Evolutionary conservation across 2,113 vertebrate species (phyloP).

Genomic region (Pardalotus punctatus): DNA sequence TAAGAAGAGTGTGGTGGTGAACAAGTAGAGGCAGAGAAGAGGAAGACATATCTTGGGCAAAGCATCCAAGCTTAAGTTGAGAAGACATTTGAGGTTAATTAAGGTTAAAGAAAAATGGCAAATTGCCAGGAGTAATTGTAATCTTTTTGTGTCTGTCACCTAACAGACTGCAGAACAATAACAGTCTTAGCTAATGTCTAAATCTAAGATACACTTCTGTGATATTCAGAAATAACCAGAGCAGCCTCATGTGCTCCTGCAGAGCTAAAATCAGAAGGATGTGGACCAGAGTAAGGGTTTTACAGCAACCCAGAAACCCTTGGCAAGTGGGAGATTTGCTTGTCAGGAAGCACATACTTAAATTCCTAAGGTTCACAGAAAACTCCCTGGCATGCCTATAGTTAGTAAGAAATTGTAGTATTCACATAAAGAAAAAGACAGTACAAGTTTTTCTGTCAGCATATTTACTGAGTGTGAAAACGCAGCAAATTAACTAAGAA

Average conservation of each 20-base stretch:
- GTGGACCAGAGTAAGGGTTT: background rate
- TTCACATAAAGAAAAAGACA: background rate
- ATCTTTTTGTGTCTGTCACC: background rate
- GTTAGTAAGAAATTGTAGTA: background rate
- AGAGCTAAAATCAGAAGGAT: background rate
- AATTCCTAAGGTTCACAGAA: background rate
- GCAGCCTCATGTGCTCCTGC: background rate
- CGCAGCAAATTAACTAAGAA: background rate
- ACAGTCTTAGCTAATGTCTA: background rate
- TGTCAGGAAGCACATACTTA: background rate
- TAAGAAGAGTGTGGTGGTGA: background rate
- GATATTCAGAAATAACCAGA: background rate
- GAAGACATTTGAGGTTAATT: background rate
- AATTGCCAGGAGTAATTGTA: background rate
- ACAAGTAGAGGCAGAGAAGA: rapidly evolving
- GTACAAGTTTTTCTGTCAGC: background rate
- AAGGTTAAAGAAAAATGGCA: background rate
- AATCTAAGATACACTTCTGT: background rate
- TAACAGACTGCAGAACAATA: background rate
- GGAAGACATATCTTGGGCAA: background rate
- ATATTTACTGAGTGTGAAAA: background rate
- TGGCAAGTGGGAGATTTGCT: background rate
- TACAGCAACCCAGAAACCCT: background rate
- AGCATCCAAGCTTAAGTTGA: background rate
- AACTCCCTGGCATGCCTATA: background rate